phyloP scores from a whole-genome alignment of 2,113 vertebrate genomes.

The Sinocyclocheilus anshuiensis region DNA sequence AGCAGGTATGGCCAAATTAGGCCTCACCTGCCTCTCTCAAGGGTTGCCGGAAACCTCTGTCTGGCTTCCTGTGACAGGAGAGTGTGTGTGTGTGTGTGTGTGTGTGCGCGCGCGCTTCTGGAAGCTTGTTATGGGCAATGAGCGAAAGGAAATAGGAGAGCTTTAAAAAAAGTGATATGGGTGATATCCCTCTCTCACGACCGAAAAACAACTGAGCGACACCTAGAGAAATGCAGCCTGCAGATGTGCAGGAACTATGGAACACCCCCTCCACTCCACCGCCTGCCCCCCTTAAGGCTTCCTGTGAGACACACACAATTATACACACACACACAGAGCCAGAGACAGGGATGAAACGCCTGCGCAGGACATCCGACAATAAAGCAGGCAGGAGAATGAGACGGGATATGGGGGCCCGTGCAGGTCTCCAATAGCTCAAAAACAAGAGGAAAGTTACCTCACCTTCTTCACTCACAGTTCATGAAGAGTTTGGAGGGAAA shows the following conservation, averaged over 20 bases:
- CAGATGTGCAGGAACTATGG: conserved; percentile 80
- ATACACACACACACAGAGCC: conserved; percentile 29
- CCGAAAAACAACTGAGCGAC: conserved; percentile 72
- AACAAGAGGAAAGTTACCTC: conserved; percentile 71
- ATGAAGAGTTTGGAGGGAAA: conserved; percentile 35
- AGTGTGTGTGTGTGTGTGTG: conserved; percentile 8
- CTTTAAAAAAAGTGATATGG: conserved; percentile 56
- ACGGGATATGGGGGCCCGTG: conserved; percentile 48
- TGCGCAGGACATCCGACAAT: conserved; percentile 77
- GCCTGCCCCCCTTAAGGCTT: conserved; percentile 40
- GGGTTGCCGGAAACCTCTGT: conserved; percentile 63
- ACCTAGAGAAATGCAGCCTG: conserved; percentile 70
- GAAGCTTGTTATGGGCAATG: conserved; percentile 62
- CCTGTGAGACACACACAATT: conserved; percentile 54
- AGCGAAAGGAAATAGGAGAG: conserved; percentile 70
- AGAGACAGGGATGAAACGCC: conserved; percentile 69
- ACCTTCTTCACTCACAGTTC: conserved; percentile 50
- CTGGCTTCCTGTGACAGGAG: conserved; percentile 63
- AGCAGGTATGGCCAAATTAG: conserved; percentile 36
- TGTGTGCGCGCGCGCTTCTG: conserved; percentile 31
- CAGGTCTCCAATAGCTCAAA: conserved; percentile 61
- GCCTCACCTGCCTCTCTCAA: conserved; percentile 46
- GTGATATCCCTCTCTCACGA: conserved; percentile 69
- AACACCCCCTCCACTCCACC: conserved; percentile 41
- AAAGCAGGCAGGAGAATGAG: conserved; percentile 59